A percentile compares a stretch with the other conserved stretches of the same genome.
Conservation (phyloP, 1,140 invertebrate species). For the Ostrea edulis region DNA sequence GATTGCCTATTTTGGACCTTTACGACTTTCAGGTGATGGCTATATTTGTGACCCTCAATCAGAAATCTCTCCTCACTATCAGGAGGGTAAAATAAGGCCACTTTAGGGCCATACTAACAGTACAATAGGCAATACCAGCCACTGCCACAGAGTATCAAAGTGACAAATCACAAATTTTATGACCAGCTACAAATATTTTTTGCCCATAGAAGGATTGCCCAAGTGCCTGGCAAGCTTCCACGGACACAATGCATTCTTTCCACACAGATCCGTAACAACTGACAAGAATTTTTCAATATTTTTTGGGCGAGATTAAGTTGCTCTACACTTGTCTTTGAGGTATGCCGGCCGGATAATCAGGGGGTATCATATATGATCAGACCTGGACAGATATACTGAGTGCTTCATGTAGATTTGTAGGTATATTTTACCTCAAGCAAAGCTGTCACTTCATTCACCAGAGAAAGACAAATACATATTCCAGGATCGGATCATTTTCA, state of each 20-base stretch:
- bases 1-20: neutral
- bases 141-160: neutral
- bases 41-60: neutral
- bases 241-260: neutral
- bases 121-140: neutral
- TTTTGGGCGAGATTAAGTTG: constrained; percentile 13
- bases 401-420: neutral
- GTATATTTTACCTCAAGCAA: constrained; percentile 37
- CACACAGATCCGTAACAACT: neutral
- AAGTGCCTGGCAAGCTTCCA: constrained; percentile 2
- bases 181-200: constrained; percentile 5
- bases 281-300: constrained; percentile 13
- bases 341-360: neutral
- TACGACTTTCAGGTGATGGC: neutral
- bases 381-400: neutral
- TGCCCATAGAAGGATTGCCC: neutral
- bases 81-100: neutral
- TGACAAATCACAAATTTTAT: constrained; percentile 3
- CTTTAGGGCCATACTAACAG: neutral
- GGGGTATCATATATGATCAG: constrained; percentile 6
- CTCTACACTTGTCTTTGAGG: neutral
- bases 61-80: neutral
- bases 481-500: no score
- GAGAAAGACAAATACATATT: no score
- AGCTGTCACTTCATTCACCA: neutral